phyloP scores from a whole-genome alignment of 1,140 invertebrate genomes.

The Monomorium pharaonis region DNA sequence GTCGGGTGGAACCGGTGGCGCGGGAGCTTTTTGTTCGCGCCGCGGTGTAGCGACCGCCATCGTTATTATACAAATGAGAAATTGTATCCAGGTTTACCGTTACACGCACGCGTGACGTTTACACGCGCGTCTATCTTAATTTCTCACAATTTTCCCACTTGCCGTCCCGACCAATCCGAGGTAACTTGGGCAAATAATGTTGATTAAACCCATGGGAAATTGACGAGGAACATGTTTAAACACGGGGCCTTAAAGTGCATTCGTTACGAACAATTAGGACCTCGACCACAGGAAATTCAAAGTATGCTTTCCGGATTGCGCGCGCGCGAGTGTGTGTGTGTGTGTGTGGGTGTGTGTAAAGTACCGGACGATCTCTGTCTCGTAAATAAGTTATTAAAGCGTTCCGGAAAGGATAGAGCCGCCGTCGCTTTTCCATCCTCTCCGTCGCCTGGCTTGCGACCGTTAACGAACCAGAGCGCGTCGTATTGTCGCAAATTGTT shows the following conservation, averaged over 20 bases:
- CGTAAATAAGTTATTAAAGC: constrained; percentile 56
- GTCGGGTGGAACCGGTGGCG: not conserved
- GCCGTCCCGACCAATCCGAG: not conserved
- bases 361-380: constrained; percentile 22
- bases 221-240: not conserved
- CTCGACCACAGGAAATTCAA: constrained; percentile 32
- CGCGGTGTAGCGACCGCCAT: not conserved
- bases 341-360: no score
- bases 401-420: constrained; percentile 29
- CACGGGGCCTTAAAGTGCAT: constrained; percentile 28
- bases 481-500: constrained; percentile 72
- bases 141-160: not conserved
- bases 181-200: not conserved
- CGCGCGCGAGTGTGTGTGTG: no score
- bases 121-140: not conserved
- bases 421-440: constrained; percentile 17
- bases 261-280: constrained; percentile 34
- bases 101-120: not conserved
- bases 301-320: constrained; percentile 27
- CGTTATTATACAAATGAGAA: constrained; percentile 36
- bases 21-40: not conserved
- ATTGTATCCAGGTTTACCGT: not conserved
- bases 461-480: constrained; percentile 71
- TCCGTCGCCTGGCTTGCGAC: constrained; percentile 22
- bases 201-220: not conserved